Evolutionary conservation across 2,888 invertebrate species (phyloP).

Genomic region (Agrochola litura): DNA sequence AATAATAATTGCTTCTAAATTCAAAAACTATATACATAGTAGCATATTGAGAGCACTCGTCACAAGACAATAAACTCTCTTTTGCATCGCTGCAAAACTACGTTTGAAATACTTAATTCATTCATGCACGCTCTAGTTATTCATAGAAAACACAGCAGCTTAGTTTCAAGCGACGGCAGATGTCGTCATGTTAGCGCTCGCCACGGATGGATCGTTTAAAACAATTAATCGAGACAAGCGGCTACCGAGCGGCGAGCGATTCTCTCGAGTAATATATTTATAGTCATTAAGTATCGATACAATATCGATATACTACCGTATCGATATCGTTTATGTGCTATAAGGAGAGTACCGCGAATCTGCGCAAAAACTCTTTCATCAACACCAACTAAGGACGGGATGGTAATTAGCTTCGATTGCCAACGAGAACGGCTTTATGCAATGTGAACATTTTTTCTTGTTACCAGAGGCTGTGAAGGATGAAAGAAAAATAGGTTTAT

Average conservation of each 20-base stretch:
- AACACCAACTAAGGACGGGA: slow-evolving; percentile 79
- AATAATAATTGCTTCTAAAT: not conserved
- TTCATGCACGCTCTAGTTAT: slow-evolving; percentile 27
- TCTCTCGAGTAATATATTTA: slow-evolving; percentile 80
- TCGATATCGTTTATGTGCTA: slow-evolving; percentile 77
- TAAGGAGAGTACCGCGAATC: slow-evolving; percentile 81
- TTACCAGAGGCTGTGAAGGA: not conserved
- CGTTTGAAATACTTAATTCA: slow-evolving; percentile 15
- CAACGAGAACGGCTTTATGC: slow-evolving; percentile 70
- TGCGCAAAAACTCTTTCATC: slow-evolving; percentile 85
- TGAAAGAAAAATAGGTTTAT: not conserved
- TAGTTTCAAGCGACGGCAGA: slow-evolving; percentile 48
- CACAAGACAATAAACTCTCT: not conserved
- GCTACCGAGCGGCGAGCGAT: slow-evolving; percentile 48
- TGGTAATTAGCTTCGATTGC: slow-evolving; percentile 83
- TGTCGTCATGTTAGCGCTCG: slow-evolving; percentile 69
- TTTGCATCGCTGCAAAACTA: slow-evolving; percentile 2
- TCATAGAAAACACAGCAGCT: slow-evolving; percentile 26
- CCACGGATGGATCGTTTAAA: slow-evolving; percentile 67
- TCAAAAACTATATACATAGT: not conserved
- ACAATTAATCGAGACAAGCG: slow-evolving; percentile 72
- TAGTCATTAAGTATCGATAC: slow-evolving; percentile 78
- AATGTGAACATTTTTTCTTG: not conserved
- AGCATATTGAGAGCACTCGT: not conserved
- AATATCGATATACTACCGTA: slow-evolving; percentile 68